phyloP scores from a whole-genome alignment of 30 jellyfish, hydroid and myxozoan genomes.

The Pseudorhiza aurosa region DNA sequence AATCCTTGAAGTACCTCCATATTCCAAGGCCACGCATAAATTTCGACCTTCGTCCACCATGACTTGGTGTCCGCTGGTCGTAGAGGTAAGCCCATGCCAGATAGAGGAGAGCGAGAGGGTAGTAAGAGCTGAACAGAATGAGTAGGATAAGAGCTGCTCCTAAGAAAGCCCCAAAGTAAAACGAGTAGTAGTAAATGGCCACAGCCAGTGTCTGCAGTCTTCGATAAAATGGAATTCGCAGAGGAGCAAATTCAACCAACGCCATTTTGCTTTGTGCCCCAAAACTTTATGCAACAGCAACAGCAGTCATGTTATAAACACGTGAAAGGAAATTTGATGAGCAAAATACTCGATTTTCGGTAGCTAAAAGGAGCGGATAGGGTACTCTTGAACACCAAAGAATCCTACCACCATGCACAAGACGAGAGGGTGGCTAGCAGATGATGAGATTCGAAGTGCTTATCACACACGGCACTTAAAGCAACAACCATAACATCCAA shows the following conservation, averaged over 20 bases:
- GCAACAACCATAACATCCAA: too few species aligned
- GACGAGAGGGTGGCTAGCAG: too few species aligned
- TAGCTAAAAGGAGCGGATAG: not conserved
- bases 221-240: slow-evolving; percentile 81
- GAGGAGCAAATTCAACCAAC: slow-evolving; percentile 83
- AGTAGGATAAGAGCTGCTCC: slow-evolving; percentile 59
- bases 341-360: too few species aligned
- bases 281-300: not conserved
- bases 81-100: slow-evolving; percentile 89
- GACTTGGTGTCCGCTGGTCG: slow-evolving; percentile 88
- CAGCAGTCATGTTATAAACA: too few species aligned
- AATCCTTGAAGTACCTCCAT: slow-evolving; percentile 81
- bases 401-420: too few species aligned
- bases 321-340: too few species aligned
- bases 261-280: slow-evolving; percentile 57
- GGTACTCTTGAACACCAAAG: too few species aligned
- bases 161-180: slow-evolving; percentile 85
- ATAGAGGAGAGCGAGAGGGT: slow-evolving; percentile 82
- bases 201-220: slow-evolving; percentile 83
- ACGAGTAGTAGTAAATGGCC: slow-evolving; percentile 77
- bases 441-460: too few species aligned
- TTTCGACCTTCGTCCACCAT: slow-evolving; percentile 86
- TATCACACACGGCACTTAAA: too few species aligned
- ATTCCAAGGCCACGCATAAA: slow-evolving; percentile 65
- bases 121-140: slow-evolving; percentile 80